A percentile compares a stretch with the other conserved stretches of the same genome.
phyloP scores from a whole-genome alignment of 2,113 vertebrate genomes.

The Tyrannus savana region DNA sequence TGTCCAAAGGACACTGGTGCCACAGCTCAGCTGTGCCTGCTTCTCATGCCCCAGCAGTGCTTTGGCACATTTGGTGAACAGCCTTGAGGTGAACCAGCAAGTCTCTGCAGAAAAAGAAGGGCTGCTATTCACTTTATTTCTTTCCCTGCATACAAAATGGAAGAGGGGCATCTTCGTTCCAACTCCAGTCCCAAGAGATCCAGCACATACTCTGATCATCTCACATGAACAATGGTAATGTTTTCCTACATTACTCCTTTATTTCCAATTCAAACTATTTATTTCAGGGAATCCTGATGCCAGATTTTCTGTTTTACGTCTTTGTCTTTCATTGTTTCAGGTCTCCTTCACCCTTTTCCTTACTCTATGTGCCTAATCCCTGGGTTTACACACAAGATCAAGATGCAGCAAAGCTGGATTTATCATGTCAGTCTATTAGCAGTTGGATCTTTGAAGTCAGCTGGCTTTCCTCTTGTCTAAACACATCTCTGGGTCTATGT shows the following conservation, averaged over 20 bases:
- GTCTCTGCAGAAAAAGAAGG: neutral
- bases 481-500: neutral
- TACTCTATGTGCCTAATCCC: neutral
- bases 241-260: neutral
- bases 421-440: neutral
- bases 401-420: neutral
- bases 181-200: neutral
- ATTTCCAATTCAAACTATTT: neutral
- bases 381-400: neutral
- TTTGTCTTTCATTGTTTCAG: neutral
- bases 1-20: neutral
- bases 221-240: neutral
- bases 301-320: neutral
- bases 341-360: neutral
- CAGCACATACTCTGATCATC: neutral
- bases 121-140: neutral
- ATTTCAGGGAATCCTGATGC: neutral
- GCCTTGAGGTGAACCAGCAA: neutral
- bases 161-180: neutral
- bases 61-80: neutral
- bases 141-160: neutral
- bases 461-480: neutral
- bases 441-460: neutral
- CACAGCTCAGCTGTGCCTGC: neutral
- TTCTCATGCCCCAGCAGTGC: neutral